Conservation (phyloP, 2,113 vertebrate species). For the Callorhinus ursinus region DNA sequence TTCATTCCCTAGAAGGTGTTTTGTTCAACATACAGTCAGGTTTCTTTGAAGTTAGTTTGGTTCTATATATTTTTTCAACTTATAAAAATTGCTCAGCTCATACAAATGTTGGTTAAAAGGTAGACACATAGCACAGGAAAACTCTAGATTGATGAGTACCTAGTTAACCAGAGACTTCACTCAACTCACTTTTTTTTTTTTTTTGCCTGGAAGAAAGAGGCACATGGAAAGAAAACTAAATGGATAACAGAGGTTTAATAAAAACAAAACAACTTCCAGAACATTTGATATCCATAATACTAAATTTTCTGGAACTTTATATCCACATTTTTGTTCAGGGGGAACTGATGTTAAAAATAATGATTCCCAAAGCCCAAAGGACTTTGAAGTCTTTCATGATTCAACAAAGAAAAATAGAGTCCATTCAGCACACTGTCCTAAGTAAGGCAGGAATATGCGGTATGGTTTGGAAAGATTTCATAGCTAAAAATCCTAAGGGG, state of each 20-base stretch:
- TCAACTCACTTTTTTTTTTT: neutral
- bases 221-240: neutral
- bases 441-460: constrained; percentile 15
- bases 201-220: neutral
- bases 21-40: constrained; percentile 52
- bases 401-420: constrained; percentile 64
- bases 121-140: neutral
- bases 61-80: constrained; percentile 51
- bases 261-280: neutral
- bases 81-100: constrained; percentile 51
- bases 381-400: constrained; percentile 56
- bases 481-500: neutral
- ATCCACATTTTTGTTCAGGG: constrained; percentile 10
- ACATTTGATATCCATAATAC: neutral
- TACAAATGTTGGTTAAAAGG: constrained; percentile 11
- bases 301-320: constrained; percentile 41
- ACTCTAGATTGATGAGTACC: neutral
- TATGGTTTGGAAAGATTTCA: neutral
- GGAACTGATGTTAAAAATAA: constrained; percentile 55
- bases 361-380: constrained; percentile 19
- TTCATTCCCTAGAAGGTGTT: constrained; percentile 50
- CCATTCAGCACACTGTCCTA: constrained; percentile 25
- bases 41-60: constrained; percentile 69
- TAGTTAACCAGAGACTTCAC: neutral
- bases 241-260: neutral